These are phyloP conservation scores for Lacanobia wlatinum DNA, from an alignment of 2,888 invertebrate species.

Conservation along the genomic window DNA sequence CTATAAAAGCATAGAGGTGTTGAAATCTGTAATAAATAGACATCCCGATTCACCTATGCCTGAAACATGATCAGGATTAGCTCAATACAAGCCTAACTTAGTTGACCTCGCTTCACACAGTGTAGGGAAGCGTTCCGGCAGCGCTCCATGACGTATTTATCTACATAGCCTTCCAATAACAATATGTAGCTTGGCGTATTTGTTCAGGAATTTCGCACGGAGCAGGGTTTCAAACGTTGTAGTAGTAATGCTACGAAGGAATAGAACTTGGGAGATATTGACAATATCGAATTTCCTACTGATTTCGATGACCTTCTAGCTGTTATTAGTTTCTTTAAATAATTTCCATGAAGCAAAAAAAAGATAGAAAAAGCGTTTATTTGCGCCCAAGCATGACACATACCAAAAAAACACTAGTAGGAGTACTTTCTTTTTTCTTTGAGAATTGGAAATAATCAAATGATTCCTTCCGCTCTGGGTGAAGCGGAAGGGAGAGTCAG, in stretches of 20 bases:
- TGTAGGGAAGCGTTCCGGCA: conserved; percentile 6
- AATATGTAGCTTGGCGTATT: conserved; percentile 9
- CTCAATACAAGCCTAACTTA: conserved; percentile 14
- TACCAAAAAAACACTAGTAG: too few species aligned
- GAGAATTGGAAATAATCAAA: too few species aligned
- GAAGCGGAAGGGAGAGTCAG: too few species aligned
- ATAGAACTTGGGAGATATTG: not conserved
- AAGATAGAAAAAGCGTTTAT: too few species aligned
- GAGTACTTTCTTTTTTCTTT: too few species aligned
- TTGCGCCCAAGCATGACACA: too few species aligned
- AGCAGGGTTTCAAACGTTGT: not conserved
- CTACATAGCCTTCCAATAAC: conserved; percentile 20
- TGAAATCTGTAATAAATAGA: conserved; percentile 4
- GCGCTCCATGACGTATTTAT: conserved; percentile 14
- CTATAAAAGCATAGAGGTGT: not conserved
- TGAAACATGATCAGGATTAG: conserved; percentile 21
- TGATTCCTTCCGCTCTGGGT: too few species aligned
- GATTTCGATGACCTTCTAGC: not conserved
- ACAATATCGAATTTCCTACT: not conserved
- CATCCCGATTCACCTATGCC: conserved; percentile 7
- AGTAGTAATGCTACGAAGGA: not conserved
- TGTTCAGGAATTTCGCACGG: not conserved
- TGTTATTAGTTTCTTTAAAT: not conserved
- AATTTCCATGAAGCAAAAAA: too few species aligned
- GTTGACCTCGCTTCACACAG: conserved; percentile 12